Evolutionary conservation across 2,113 vertebrate genomes (phyloP).

Genomic region (Lampris megalopsis): DNA sequence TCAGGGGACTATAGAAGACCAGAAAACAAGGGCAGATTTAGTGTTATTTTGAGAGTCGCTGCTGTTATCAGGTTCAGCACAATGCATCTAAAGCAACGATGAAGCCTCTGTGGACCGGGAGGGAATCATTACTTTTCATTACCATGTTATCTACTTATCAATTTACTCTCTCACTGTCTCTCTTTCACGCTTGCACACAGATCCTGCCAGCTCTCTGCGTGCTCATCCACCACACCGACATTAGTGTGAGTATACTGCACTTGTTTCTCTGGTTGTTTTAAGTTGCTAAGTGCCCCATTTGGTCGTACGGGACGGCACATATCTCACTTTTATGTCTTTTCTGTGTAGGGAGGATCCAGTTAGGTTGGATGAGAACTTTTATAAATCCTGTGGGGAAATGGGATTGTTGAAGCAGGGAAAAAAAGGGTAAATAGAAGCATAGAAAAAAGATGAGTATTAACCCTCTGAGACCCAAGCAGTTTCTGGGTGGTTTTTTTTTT

Average conservation of each 20-base stretch:
- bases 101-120: neutral
- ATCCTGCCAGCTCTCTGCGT: slow-evolving; percentile 97
- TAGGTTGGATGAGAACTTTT: too few relatives aligned
- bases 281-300: neutral
- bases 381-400: too few relatives aligned
- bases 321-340: too few relatives aligned
- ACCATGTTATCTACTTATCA: slow-evolving; percentile 1
- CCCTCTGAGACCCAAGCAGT: too few relatives aligned
- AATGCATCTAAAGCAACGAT: neutral
- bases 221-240: slow-evolving; percentile 98
- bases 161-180: neutral
- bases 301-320: neutral
- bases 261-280: neutral
- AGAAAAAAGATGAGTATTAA: too few relatives aligned
- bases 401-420: too few relatives aligned
- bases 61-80: neutral
- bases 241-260: slow-evolving; percentile 90
- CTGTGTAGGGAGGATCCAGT: too few relatives aligned
- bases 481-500: too few relatives aligned
- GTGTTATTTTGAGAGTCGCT: neutral
- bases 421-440: too few relatives aligned
- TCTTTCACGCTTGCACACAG: slow-evolving; percentile 71
- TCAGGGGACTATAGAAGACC: neutral
- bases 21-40: neutral
- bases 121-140: neutral